A percentile compares a stretch with the other conserved stretches of the same genome.
Conservation (phyloP, 2,888 invertebrate genomes). For the Bimastos eiseni region DNA sequence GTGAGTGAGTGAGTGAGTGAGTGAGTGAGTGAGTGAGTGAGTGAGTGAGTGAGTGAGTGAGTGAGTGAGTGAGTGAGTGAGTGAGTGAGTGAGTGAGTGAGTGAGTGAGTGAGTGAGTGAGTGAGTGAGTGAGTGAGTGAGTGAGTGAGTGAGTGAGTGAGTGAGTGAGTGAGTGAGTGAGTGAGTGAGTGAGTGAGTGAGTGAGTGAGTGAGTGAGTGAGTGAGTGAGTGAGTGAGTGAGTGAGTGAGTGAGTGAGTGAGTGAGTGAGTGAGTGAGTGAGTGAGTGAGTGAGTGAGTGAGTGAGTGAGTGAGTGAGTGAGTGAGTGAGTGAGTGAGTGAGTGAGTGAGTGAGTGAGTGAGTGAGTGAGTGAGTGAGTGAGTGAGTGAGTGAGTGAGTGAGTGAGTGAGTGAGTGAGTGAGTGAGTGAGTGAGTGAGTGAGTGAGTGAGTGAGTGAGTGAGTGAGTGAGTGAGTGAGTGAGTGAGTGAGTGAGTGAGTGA, state of each 20-base stretch:
- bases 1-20: too few species aligned
- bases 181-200: too few species aligned
- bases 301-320: constrained; percentile 18
- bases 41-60: too few species aligned
- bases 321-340: background rate
- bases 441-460: constrained; percentile 53
- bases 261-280: background rate
- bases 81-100: too few species aligned
- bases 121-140: too few species aligned
- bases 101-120: too few species aligned
- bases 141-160: too few species aligned
- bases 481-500: constrained; percentile 30
- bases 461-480: constrained; percentile 30
- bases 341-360: background rate
- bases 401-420: constrained; percentile 6
- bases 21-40: too few species aligned
- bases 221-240: background rate
- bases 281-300: background rate
- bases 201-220: too few species aligned
- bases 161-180: too few species aligned
- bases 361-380: background rate
- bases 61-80: too few species aligned
- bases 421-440: constrained; percentile 26
- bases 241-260: background rate
- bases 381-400: constrained; percentile 8